phyloP scores from a whole-genome alignment of 2,888 invertebrate genomes.

The Stenoptilia bipunctidactyla region DNA sequence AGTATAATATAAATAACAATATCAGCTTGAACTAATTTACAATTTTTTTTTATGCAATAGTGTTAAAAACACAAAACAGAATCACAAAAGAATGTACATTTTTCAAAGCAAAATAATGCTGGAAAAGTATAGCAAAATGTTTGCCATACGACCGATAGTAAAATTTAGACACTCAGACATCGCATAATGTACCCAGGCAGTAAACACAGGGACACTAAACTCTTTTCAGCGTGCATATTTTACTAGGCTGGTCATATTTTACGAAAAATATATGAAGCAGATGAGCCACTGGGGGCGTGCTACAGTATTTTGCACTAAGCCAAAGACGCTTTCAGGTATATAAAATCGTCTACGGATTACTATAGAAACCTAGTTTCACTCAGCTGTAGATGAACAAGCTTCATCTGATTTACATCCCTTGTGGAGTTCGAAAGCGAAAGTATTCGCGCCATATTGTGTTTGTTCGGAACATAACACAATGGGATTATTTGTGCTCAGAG shows the following conservation, averaged over 20 bases:
- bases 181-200: conserved; percentile 1
- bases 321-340: conserved; percentile 13
- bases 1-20: too few species aligned
- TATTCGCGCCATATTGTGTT: conserved; percentile 16
- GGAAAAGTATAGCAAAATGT: background rate
- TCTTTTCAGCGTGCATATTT: background rate
- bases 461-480: conserved; percentile 27
- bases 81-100: too few species aligned
- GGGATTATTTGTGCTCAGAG: conserved; percentile 27
- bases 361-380: conserved; percentile 7
- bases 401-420: conserved; percentile 18
- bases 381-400: conserved; percentile 20
- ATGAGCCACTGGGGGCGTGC: conserved; percentile 24
- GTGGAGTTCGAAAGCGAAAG: background rate
- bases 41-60: too few species aligned
- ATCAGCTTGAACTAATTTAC: too few species aligned
- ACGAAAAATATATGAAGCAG: conserved; percentile 22
- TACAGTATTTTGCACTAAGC: conserved; percentile 30
- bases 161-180: conserved; percentile 2
- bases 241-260: conserved; percentile 23
- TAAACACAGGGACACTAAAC: conserved; percentile 2
- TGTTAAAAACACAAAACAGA: too few species aligned
- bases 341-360: conserved; percentile 12
- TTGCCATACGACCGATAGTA: conserved; percentile 4
- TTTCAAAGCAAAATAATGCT: too few species aligned